Conservation (phyloP, 2,888 invertebrate genomes). For the Tubulanus polymorphus region DNA sequence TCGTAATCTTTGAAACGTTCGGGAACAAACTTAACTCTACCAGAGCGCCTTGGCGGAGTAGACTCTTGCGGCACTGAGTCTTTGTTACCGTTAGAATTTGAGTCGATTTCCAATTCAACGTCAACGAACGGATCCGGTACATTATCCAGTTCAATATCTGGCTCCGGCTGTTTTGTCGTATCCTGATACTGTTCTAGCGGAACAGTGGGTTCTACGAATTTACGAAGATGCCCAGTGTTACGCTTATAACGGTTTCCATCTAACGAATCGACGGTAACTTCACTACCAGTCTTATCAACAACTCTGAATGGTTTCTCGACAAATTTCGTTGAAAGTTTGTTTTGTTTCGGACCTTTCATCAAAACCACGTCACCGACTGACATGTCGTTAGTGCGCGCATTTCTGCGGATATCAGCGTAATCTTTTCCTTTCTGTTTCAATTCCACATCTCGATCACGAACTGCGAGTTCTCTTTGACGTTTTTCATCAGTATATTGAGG, state of each 20-base stretch:
- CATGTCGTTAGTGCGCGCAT: conserved; percentile 8
- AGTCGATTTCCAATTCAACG: too few species aligned
- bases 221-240: neutral
- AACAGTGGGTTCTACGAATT: neutral
- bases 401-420: conserved; percentile 8
- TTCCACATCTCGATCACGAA: conserved; percentile 14
- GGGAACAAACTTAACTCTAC: neutral
- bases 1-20: neutral
- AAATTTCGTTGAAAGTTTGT: conserved; percentile 12
- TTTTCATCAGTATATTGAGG: conserved; percentile 13
- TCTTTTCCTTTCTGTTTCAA: conserved; percentile 2
- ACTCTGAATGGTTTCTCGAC: conserved; percentile 8
- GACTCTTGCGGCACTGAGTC: too few species aligned
- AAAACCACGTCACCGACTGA: conserved; percentile 13
- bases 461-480: too few species aligned
- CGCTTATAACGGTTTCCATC: neutral
- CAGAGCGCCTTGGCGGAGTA: too few species aligned
- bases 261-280: conserved; percentile 5
- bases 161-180: neutral
- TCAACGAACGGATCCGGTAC: neutral
- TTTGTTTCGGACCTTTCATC: conserved; percentile 4
- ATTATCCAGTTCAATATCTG: neutral
- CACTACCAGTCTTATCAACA: conserved; percentile 4
- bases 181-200: neutral
- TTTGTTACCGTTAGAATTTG: too few species aligned